Conservation (phyloP, 1,140 invertebrate species). For the Pinna nobilis region DNA sequence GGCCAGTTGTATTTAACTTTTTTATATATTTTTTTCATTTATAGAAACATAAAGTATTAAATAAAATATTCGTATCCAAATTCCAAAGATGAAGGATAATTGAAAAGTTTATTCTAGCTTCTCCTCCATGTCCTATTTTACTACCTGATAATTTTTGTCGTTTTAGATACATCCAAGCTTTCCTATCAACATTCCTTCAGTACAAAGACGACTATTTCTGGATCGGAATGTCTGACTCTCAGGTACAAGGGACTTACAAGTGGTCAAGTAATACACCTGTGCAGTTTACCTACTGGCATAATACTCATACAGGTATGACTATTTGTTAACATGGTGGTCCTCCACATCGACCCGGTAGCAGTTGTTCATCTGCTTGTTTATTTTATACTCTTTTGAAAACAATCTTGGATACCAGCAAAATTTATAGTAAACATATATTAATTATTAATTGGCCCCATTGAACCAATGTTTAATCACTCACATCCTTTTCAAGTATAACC, state of each 20-base stretch:
- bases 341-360: too few species aligned
- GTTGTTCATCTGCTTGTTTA: too few species aligned
- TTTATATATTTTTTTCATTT: too few species aligned
- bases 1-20: too few species aligned
- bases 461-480: too few species aligned
- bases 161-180: conserved; percentile 37
- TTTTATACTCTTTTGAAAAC: too few species aligned
- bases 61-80: not conserved
- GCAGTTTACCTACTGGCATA: conserved; percentile 27
- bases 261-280: conserved; percentile 26
- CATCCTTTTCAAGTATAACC: too few species aligned
- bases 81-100: not conserved
- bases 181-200: conserved; percentile 24
- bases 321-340: too few species aligned
- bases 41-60: too few species aligned
- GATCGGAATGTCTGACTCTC: conserved; percentile 36
- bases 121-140: not conserved
- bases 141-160: not conserved
- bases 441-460: too few species aligned
- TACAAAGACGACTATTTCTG: conserved; percentile 29
- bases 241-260: conserved; percentile 29
- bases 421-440: too few species aligned
- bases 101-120: not conserved
- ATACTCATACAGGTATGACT: conserved; percentile 36
- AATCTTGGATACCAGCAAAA: too few species aligned